These are phyloP conservation scores for Cynocephalus volans DNA, from an alignment of 2,113 vertebrate genomes.

Conservation along the genomic window DNA sequence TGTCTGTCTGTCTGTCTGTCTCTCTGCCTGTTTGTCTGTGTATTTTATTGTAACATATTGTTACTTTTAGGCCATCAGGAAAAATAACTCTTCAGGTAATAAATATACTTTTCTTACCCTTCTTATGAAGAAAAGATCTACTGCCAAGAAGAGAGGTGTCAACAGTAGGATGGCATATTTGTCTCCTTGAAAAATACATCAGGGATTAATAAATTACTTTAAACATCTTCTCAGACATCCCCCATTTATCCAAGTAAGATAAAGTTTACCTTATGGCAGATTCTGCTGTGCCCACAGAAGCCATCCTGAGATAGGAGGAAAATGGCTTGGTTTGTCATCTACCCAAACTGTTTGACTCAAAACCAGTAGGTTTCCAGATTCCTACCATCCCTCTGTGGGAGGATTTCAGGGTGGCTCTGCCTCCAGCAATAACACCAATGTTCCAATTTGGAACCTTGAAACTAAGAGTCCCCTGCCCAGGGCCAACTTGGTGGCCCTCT, in stretches of 20 bases:
- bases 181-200: not conserved
- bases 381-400: no score
- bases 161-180: not conserved
- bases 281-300: not conserved
- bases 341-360: not conserved
- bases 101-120: no score
- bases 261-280: not conserved
- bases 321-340: not conserved
- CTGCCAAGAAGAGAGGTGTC: not conserved
- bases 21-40: no score
- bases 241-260: not conserved
- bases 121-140: not conserved
- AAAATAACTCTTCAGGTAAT: not conserved
- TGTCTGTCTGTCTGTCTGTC: not conserved
- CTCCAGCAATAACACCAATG: not conserved
- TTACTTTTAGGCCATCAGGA: not conserved
- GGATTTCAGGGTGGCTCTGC: not conserved
- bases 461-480: no score
- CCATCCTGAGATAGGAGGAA: not conserved
- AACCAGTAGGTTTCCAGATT: not conserved
- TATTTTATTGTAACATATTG: not conserved
- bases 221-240: not conserved
- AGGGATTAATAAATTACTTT: not conserved
- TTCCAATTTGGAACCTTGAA: not conserved
- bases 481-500: not conserved